Evolutionary conservation across 2,113 vertebrate species (phyloP), one percentile per base, ranked within the genome.

Genomic region (Salvelinus namaycush): DNA sequence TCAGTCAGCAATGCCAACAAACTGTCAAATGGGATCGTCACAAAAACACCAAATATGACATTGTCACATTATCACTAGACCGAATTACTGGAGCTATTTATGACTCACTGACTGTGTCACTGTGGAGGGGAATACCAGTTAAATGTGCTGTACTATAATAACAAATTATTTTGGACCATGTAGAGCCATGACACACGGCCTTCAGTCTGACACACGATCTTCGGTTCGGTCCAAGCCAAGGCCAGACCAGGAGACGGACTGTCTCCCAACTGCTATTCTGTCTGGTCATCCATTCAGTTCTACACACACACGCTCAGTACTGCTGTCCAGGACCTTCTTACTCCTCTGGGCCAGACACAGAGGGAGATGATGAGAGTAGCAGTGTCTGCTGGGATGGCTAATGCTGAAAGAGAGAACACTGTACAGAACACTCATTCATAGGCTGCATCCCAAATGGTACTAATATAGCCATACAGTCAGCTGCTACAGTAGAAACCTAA

Each of bases 281-380:
- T 83, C 82, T 6, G 48, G 68, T 44, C 9, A 34, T 77, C 79
- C 64, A 39, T 14, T 68, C 74, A 8, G 57, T 7, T 26, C 12
- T 0, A 51, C 39, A 51, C 39, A 70, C 5, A 49, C 68, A 62
- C 16, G 14, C 51, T 77, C 75, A 75, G 27, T n/a, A 27, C 86
- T 80, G 77, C 84, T 83, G 81, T 84, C 87, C 83, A 83, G 81
- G 76, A 86, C 70, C 49, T 68, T 20, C 34, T 14, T 20, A n/a
- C 68, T 48, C 68, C 68, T 7, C 22, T 20, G 26, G 68, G 68
- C 31, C 27, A 34, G 67, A n/a, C 8, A 18, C 24, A 70, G 31
- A 34, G 20, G 49, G 51, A 70, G 77, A 83, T 92, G 88, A 92
- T 91, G 91, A 90, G 87, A 88, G 89, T 85, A 92, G 85, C 90